These are phyloP conservation scores for Denticeps clupeoides DNA, from an alignment of 2,797 vertebrate species.

Conservation along the genomic window DNA sequence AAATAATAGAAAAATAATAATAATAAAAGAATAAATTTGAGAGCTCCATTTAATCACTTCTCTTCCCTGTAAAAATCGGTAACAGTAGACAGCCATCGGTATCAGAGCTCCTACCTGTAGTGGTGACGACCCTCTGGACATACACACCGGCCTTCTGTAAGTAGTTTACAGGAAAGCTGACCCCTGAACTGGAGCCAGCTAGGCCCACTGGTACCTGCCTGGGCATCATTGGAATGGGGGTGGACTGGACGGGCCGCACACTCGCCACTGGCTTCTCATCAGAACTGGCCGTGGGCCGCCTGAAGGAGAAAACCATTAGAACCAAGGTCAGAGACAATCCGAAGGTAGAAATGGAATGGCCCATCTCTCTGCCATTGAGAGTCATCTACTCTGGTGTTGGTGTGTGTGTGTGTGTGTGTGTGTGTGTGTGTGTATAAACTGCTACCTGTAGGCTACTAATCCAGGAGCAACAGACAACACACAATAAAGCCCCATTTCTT, in stretches of 20 bases:
- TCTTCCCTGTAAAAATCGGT: too few species aligned
- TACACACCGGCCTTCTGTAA: conserved; percentile 91
- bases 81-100: not conserved
- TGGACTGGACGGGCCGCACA: conserved; percentile 91
- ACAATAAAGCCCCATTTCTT: too few species aligned
- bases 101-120: conserved; percentile 65
- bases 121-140: conserved; percentile 93
- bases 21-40: not conserved
- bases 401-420: not conserved
- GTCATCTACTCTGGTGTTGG: not conserved
- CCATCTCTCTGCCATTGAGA: too few species aligned
- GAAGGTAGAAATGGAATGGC: too few species aligned
- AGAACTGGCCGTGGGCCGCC: conserved; percentile 74
- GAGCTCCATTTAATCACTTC: too few species aligned
- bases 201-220: conserved; percentile 76
- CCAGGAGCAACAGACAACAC: too few species aligned
- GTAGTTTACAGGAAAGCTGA: conserved; percentile 89
- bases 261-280: conserved; percentile 95
- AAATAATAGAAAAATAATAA: not conserved
- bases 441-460: too few species aligned
- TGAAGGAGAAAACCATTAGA: conserved; percentile 27
- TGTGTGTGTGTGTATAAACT: not conserved
- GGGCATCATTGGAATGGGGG: conserved; percentile 98
- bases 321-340: not conserved
- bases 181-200: conserved; percentile 65